A percentile compares a stretch with the other conserved stretches of the same genome.
Conservation (phyloP, 2,797 vertebrate species). For the Rhabdophis nuchalis region DNA sequence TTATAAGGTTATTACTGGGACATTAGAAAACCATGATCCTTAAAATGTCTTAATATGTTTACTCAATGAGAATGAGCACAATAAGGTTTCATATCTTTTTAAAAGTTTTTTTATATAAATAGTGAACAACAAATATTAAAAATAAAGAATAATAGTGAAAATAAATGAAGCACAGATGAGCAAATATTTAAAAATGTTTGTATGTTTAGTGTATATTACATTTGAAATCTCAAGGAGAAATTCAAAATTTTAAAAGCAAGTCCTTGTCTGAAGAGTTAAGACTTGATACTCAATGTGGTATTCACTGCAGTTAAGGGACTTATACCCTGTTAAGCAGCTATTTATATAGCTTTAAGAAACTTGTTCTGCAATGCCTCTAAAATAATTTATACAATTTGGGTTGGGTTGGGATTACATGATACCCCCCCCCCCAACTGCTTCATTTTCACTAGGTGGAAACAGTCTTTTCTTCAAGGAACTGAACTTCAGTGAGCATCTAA, state of each 20-base stretch:
- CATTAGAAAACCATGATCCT: background rate
- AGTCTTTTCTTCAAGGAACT: background rate
- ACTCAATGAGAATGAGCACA: background rate
- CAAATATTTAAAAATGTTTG: background rate
- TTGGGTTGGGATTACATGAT: background rate
- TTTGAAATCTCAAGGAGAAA: background rate
- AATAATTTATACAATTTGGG: background rate
- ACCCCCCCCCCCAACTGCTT: background rate
- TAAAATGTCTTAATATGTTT: background rate
- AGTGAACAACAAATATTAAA: background rate
- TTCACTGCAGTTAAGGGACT: background rate
- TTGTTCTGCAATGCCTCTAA: background rate
- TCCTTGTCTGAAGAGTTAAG: background rate
- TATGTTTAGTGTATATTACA: background rate
- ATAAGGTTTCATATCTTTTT: background rate
- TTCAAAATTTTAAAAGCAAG: background rate
- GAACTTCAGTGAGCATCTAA: background rate
- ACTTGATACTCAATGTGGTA: background rate
- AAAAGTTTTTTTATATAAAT: background rate
- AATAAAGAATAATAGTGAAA: background rate
- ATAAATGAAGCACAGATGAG: background rate
- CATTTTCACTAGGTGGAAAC: background rate
- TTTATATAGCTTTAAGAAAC: background rate
- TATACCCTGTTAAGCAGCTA: background rate
- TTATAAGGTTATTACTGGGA: background rate